Evolutionary conservation across 2,113 vertebrate genomes (phyloP), one percentile per base, ranked within the genome.

Genomic region (Tachysurus fulvidraco): DNA sequence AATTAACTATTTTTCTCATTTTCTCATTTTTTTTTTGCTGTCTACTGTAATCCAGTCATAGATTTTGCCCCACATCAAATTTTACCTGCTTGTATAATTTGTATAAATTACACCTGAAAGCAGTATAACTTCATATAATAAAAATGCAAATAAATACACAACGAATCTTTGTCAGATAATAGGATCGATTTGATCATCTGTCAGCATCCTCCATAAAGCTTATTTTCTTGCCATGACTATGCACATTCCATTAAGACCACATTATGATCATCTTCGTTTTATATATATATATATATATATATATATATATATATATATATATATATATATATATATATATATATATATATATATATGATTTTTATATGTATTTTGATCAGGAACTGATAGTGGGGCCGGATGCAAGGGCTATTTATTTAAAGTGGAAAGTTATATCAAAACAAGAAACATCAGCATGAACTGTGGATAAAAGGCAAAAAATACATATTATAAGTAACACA

Each of bases 101-200:
- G 52, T 83, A 77, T 64, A 64, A 83, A 71, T 87, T 67, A 60
- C 85, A 85, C 46, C 54, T 54, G 13, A 83, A 25, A 69, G 73
- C 73, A 55, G 21, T 55, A 50, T 41, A 12, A 64, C 78, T 85
- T 19, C 41, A 62, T 60, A 78, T 36, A 36, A 41, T 73, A 77
- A 55, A 62, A 52, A 59, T 74, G 41, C 19, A 59, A 62, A 86
- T 57, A 83, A 28, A 80, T 73, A 46, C 17, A 73, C 9, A 11
- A 41, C 44, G n/a, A 64, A 79, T 36, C 54, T 79, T 23, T 59
- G 46, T 76, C 64, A 85, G 14, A 36, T 86, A 86, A 81, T 79
- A 77, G 41, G 52, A 30, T 82, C 60, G 55, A 25, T 83, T 44
- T 41, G 17, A 71, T 73, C 71, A 59, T 73, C n/a, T 57, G 19